Conservation (phyloP, 2,888 invertebrate species). For the Myopa tessellatipennis region DNA sequence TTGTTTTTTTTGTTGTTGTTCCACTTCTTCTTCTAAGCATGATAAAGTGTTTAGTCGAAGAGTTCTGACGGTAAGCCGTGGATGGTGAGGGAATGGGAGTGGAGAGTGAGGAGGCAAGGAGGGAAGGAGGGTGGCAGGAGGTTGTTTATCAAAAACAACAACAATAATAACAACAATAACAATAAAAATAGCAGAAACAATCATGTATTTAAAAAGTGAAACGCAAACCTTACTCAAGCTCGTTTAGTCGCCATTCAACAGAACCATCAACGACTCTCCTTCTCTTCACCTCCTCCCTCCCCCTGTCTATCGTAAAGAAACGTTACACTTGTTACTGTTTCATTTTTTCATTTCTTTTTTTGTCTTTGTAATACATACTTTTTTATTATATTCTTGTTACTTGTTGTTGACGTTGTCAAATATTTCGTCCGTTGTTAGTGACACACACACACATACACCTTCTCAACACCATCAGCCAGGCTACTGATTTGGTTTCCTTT, state of each 20-base stretch:
- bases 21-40: not conserved
- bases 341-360: not conserved
- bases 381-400: constrained; percentile 10
- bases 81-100: no score
- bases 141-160: not conserved
- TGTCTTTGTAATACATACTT: not conserved
- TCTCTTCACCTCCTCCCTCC: no score
- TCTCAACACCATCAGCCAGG: no score
- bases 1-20: not conserved
- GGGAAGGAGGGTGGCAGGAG: not conserved
- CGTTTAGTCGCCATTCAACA: no score
- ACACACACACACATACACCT: no score
- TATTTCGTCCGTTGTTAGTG: constrained; percentile 15
- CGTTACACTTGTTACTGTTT: not conserved
- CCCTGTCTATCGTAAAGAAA: not conserved
- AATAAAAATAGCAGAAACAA: not conserved
- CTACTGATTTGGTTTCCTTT: no score
- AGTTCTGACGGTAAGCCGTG: no score
- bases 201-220: not conserved
- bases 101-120: not conserved
- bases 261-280: no score
- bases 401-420: constrained; percentile 26
- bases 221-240: not conserved
- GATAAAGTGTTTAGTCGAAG: no score
- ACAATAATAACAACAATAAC: no score